Evolutionary conservation across 2,113 vertebrate species (phyloP).

Genomic region (Dipodomys stephensi): DNA sequence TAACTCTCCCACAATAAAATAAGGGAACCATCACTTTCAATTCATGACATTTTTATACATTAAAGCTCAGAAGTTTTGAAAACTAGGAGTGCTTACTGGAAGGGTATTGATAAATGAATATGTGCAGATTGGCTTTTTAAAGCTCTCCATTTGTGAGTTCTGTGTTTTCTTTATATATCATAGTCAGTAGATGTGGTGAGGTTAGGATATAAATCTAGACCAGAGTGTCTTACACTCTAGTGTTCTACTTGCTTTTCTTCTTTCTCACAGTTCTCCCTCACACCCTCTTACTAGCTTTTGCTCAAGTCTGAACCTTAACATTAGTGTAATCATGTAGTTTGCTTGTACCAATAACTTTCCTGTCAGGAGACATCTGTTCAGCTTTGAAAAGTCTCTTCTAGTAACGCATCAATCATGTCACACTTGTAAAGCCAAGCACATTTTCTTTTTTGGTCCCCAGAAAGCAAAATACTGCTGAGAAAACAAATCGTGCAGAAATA

Average conservation of each 20-base stretch:
- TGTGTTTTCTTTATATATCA: not conserved
- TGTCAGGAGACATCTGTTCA: conserved; percentile 78
- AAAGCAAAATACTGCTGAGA: conserved; percentile 75
- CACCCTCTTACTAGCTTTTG: not conserved
- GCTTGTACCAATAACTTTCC: conserved; percentile 76
- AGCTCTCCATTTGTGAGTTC: not conserved
- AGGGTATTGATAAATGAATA: not conserved
- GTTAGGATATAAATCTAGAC: not conserved
- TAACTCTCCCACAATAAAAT: not conserved
- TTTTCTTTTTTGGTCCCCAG: conserved; percentile 68
- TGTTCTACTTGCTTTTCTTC: not conserved
- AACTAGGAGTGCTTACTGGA: not conserved
- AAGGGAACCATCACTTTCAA: not conserved
- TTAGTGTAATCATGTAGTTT: conserved; percentile 69
- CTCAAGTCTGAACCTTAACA: conserved; percentile 59
- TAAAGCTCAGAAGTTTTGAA: not conserved
- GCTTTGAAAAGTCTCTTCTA: conserved; percentile 70
- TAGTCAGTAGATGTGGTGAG: not conserved
- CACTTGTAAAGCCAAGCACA: conserved; percentile 71
- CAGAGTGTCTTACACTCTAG: not conserved
- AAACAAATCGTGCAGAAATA: conserved; percentile 73
- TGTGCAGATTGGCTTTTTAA: not conserved
- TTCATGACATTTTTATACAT: not conserved
- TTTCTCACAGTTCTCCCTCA: not conserved
- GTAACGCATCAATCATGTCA: conserved; percentile 78